These are phyloP conservation scores for Protobothrops flavoviridis DNA, from an alignment of 2,113 vertebrate species.

Conservation along the genomic window DNA sequence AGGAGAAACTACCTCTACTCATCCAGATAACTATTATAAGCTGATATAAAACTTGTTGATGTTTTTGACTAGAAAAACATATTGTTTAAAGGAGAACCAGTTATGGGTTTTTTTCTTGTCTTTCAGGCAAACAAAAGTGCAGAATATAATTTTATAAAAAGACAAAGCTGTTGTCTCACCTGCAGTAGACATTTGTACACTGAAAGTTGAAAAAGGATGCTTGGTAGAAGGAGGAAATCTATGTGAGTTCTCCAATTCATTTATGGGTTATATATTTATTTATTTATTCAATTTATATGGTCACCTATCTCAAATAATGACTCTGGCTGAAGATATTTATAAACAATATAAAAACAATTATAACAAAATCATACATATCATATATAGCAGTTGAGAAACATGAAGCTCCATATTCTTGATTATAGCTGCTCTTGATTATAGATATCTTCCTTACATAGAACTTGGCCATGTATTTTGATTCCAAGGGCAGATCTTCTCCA, in stretches of 20 bases:
- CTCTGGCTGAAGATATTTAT: background rate
- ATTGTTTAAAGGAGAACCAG: background rate
- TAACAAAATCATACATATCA: background rate
- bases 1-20: background rate
- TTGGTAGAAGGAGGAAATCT: background rate
- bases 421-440: background rate
- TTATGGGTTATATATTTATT: background rate
- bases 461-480: background rate
- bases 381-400: background rate
- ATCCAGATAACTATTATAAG: background rate
- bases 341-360: background rate
- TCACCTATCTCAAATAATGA: background rate
- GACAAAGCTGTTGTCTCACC: background rate
- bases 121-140: background rate
- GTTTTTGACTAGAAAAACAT: background rate
- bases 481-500: background rate
- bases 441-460: background rate
- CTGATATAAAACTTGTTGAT: conserved; percentile 10
- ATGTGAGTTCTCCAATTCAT: background rate
- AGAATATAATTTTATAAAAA: conserved; percentile 17
- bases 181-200: background rate
- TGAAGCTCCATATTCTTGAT: background rate
- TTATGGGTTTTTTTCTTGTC: background rate
- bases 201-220: background rate
- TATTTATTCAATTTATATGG: background rate